Base-by-base conservation (phyloP, 2,797 vertebrate species). In the Pogonophryne albipinna region DNA sequence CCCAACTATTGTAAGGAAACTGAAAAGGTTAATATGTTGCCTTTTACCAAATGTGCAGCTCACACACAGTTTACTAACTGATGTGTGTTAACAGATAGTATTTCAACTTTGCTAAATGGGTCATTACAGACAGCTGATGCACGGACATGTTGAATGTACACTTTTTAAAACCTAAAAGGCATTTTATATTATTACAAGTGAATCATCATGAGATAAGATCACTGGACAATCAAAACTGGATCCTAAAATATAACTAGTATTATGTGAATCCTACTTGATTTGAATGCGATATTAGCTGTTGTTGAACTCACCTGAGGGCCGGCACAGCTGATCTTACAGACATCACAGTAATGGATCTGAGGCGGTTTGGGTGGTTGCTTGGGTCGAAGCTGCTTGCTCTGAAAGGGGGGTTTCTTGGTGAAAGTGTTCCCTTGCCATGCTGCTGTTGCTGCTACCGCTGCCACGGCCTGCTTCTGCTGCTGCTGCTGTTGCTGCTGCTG, bases 261-360 rank as follows among this genome's bases (percentile, higher is more conserved):
- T 45, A 23, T 15, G 41, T 44, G 58, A n/a, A 44, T 19, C 34
- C 38, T 19, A 41, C 56, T 58, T 13, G 10, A 50, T 50, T 50
- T 50, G n/a, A 51, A 13, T 23, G 51, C 13, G 19, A 23, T 13
- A 23, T 23, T 52, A 52, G 0, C 23, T 20, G 11, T 12, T 52
- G 13, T 0, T 34, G 13, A 67, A 78, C 89, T 85, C 91, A 99
- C 98, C 97, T 99, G 98, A 23, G 98, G 98, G 85, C 98, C 98
- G 56, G 98, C 98, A 92, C 98, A 99, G 94, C 98, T 99, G 94
- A 99, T 99, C 92, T 99, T 99, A 90, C 98, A 99, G 83, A 99
- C 98, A 1, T 99, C 98, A 86, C 98, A 99, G 86, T 99, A 99
- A 93, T 99, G 98, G 90, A 99, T 99, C 94, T 99, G 98, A 34